These are phyloP conservation scores for Cryptus armator DNA, from an alignment of 2,888 invertebrate species.

Conservation along the genomic window DNA sequence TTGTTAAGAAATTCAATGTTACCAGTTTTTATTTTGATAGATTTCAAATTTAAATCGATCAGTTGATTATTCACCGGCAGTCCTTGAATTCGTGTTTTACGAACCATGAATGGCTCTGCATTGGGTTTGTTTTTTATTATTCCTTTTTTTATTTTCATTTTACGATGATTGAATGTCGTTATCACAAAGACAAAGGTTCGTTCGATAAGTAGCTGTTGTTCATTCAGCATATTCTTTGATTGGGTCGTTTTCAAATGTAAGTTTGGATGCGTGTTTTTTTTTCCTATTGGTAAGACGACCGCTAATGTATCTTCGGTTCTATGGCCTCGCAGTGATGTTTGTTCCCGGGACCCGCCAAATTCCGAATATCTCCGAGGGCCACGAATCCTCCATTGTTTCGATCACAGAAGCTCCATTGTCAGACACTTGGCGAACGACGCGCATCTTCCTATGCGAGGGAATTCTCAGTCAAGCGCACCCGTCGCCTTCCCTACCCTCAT, in stretches of 20 bases:
- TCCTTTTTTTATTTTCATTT: not conserved
- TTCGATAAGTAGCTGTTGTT: not conserved
- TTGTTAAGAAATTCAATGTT: not conserved
- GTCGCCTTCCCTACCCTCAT: conserved; percentile 3
- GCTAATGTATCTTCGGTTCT: not conserved
- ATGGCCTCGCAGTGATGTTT: conserved; percentile 6
- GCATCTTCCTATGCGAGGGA: not conserved
- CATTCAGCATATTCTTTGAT: not conserved
- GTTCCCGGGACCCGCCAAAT: not conserved
- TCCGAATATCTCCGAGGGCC: not conserved
- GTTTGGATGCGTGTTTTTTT: too few species aligned
- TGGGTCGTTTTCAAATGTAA: not conserved
- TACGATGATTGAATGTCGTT: too few species aligned
- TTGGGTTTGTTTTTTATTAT: not conserved
- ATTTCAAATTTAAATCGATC: not conserved
- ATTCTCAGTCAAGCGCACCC: not conserved
- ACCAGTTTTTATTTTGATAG: not conserved
- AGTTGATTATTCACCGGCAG: not conserved
- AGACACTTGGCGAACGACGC: conserved; percentile 16
- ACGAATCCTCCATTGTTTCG: conserved; percentile 29
- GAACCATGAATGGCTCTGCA: too few species aligned
- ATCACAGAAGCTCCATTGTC: conserved; percentile 15
- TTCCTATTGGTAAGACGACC: not conserved
- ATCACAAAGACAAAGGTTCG: too few species aligned
- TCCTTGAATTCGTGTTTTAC: too few species aligned